Evolutionary conservation across 1,140 invertebrate genomes (phyloP).

Genomic region (Drosophila navojoa): DNA sequence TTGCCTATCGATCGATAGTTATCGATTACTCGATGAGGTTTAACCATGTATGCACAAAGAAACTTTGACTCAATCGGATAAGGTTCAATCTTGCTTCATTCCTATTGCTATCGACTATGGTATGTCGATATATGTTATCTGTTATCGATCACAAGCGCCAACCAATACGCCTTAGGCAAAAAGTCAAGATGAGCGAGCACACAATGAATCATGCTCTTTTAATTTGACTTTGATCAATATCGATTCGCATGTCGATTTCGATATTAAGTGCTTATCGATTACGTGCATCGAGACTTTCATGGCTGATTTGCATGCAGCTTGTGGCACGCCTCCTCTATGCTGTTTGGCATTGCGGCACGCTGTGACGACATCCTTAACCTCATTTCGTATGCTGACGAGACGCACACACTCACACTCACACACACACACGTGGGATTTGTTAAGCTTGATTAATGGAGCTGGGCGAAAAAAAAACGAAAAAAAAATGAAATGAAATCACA

Average conservation of each 20-base stretch:
- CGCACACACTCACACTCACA: not conserved
- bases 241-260: not conserved
- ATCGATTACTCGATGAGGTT: no score
- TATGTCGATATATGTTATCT: no score
- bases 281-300: constrained; percentile 2
- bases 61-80: no score
- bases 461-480: not conserved
- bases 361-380: constrained; percentile 28
- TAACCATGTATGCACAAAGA: no score
- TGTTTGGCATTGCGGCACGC: constrained; percentile 5
- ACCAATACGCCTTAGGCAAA: no score
- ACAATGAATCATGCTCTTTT: no score
- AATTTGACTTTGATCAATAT: no score
- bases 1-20: no score
- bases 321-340: constrained; percentile 2
- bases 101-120: no score
- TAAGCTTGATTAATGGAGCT: not conserved
- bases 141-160: no score
- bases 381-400: constrained; percentile 19
- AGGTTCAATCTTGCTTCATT: no score
- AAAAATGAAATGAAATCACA: not conserved
- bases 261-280: constrained; percentile 39
- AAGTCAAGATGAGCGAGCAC: no score
- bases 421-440: constrained; percentile 1
- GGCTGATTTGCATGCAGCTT: constrained; percentile 17